These are phyloP conservation scores for Chionoecetes opilio DNA, from an alignment of 1,140 invertebrate species.

Conservation along the genomic window DNA sequence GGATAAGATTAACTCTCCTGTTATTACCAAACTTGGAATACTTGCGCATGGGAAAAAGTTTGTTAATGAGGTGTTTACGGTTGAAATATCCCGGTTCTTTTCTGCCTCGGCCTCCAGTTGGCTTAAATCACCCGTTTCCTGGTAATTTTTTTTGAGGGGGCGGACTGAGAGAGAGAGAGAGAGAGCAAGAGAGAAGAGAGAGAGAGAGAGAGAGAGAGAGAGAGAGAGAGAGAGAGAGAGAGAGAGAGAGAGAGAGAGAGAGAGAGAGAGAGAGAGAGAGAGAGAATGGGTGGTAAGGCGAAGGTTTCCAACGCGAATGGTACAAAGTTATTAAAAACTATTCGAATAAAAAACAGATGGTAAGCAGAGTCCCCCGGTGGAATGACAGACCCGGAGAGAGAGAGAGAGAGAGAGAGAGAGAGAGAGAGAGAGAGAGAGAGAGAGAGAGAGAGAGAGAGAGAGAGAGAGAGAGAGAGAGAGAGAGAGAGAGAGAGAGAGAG, in stretches of 20 bases:
- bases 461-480: too few species aligned
- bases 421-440: too few species aligned
- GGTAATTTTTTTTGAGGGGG: not conserved
- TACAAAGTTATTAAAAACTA: constrained; percentile 21
- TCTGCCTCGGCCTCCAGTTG: not conserved
- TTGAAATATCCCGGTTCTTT: constrained; percentile 40
- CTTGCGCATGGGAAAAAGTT: constrained; percentile 54
- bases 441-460: too few species aligned
- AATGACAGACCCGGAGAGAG: not conserved
- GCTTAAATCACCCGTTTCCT: constrained; percentile 42
- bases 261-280: not conserved
- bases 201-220: not conserved
- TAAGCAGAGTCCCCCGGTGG: not conserved
- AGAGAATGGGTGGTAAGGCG: too few species aligned
- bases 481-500: too few species aligned
- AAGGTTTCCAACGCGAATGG: too few species aligned
- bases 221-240: not conserved
- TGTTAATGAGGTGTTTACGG: constrained; percentile 59
- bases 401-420: not conserved
- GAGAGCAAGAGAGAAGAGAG: not conserved
- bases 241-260: not conserved
- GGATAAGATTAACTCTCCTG: constrained; percentile 6
- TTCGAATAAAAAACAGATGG: not conserved
- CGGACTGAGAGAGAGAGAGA: not conserved
- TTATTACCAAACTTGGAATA: constrained; percentile 62